A percentile compares a stretch with the other conserved stretches of the same genome.
phyloP scores from a whole-genome alignment of 2,797 vertebrate genomes.

The Spondyliosoma cantharus region DNA sequence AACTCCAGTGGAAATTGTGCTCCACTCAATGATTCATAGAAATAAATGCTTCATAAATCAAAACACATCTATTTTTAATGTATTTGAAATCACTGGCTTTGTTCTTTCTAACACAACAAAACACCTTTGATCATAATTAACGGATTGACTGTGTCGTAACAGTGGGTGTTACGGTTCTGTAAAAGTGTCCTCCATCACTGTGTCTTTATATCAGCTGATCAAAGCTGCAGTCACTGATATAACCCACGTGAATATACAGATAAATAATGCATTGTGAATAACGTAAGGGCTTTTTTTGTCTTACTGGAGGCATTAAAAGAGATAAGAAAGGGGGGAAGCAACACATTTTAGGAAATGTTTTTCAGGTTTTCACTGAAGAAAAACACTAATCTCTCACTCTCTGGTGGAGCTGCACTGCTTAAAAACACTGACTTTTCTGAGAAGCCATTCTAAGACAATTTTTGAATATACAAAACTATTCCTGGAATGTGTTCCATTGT shows the following conservation, averaged over 20 bases:
- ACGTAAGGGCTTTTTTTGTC: conserved; percentile 8
- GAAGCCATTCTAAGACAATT: not conserved
- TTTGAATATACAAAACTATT: not conserved
- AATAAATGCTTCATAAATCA: conserved; percentile 63
- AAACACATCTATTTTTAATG: conserved; percentile 64
- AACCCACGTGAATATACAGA: conserved; percentile 17
- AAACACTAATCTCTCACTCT: not conserved
- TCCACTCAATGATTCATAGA: conserved; percentile 48
- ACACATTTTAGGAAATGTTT: not conserved
- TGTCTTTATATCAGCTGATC: conserved; percentile 40
- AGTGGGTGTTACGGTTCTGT: conserved; percentile 2
- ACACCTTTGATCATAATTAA: conserved; percentile 62
- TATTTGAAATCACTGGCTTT: conserved; percentile 51
- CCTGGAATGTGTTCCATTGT: not conserved
- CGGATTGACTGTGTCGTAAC: conserved; percentile 48
- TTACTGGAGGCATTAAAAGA: conserved; percentile 22
- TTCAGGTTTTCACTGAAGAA: not conserved
- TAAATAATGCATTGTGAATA: conserved; percentile 39
- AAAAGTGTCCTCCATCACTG: conserved; percentile 1
- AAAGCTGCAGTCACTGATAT: conserved; percentile 50
- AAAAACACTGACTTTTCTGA: conserved; percentile 12
- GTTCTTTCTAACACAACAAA: conserved; percentile 53
- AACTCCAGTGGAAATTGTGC: not conserved
- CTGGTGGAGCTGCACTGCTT: not conserved
- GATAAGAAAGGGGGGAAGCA: not conserved